Evolutionary conservation across 2,113 vertebrate genomes (phyloP), one percentile per base, ranked within the genome.

Genomic region (Oriolus oriolus): DNA sequence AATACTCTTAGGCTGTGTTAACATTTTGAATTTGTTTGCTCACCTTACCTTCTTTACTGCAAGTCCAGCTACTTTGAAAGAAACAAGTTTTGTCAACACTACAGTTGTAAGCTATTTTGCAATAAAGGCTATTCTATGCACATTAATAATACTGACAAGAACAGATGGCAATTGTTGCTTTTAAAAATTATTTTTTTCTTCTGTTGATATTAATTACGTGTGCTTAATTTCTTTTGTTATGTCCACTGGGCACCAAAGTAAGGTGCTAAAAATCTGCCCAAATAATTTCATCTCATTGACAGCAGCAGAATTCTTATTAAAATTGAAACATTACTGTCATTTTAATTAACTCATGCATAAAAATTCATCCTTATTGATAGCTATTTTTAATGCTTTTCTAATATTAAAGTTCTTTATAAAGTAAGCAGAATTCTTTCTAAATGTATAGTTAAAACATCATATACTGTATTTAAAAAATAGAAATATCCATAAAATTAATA

Each of bases 131-230:
- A 80, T 89, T 96, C 79, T 37, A 13, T 42, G 69, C 68, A 77
- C 68, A 98, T 97, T 96, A 96, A 95, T 90, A 94, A 90, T 49
- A 88, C 80, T 97, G 96, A 97, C 90, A 93, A 96, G 82, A 97
- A 96, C 96, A 98, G 97, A 98, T 96, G 95, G 96, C 59, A 91
- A 94, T 95, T 97, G 94, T 63, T 0, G 14, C 65, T 97, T 97
- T 95, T 88, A 96, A 97, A 52, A 84, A 87, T 93, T 94, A 10
- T 71, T 87, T 93, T 91, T 87, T 93, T 87, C n/a, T 96, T 81
- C 91, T 91, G 53, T 82, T 97, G 93, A 53, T 96, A 97, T 97
- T 97, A 97, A 96, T 96, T 96, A 96, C 63, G 45, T 87, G 49
- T 80, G 52, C 89, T 96, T 97, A 92, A 94, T 97, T 95, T 95